Evolutionary conservation across 92 coral and sea anemone species (phyloP).

Genomic region (Zoanthus gigantus): DNA sequence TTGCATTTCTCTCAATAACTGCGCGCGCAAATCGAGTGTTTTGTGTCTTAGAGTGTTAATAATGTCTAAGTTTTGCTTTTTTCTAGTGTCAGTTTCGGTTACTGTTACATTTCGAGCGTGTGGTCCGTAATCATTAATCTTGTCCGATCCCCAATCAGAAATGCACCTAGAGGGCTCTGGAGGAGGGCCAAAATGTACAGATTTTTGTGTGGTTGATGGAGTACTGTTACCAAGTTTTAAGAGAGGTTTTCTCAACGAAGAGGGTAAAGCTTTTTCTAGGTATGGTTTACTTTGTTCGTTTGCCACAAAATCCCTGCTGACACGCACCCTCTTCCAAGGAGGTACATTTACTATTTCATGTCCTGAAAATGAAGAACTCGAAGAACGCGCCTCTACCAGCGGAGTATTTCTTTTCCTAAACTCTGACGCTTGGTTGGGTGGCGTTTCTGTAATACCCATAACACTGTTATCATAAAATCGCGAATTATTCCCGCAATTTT

Average conservation of each 20-base stretch:
- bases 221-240: not conserved
- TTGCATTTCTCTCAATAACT: slow-evolving; percentile 30
- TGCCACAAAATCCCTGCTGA: not conserved
- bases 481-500: not conserved
- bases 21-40: slow-evolving; percentile 64
- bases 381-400: not conserved
- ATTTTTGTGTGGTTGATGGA: not conserved
- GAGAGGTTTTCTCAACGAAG: not conserved
- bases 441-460: not conserved
- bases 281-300: not conserved
- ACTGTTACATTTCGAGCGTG: not conserved
- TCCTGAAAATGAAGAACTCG: not conserved
- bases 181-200: not conserved
- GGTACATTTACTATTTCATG: not conserved
- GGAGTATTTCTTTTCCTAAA: not conserved
- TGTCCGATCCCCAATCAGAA: slow-evolving; percentile 1
- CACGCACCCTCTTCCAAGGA: not conserved
- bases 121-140: not conserved
- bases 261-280: not conserved
- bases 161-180: slow-evolving; percentile 6
- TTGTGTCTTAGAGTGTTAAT: slow-evolving; percentile 67
- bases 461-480: not conserved
- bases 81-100: slow-evolving; percentile 31
- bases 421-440: not conserved
- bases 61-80: slow-evolving; percentile 72